Conservation (phyloP, 2,888 invertebrate genomes). For the Amblyjoppa proteus region DNA sequence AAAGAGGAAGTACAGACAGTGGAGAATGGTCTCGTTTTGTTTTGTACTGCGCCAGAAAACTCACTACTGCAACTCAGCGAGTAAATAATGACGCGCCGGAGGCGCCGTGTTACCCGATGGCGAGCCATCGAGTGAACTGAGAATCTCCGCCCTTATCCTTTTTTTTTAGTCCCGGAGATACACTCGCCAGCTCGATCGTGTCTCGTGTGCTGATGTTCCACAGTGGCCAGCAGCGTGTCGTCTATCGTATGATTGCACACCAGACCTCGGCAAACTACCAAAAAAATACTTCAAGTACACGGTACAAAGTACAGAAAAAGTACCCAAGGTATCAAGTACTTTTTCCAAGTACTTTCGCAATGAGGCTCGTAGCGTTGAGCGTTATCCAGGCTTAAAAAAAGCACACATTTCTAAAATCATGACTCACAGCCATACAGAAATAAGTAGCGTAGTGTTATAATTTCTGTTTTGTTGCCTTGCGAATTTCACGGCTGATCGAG, state of each 20-base stretch:
- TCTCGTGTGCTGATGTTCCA: not conserved
- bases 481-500: too few relatives aligned
- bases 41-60: slow-evolving; percentile 19
- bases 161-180: not conserved
- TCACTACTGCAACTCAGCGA: slow-evolving; percentile 17
- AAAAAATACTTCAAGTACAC: too few relatives aligned
- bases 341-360: too few relatives aligned
- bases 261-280: not conserved
- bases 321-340: too few relatives aligned
- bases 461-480: too few relatives aligned
- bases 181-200: not conserved
- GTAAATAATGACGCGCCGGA: slow-evolving; percentile 18
- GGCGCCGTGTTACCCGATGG: slow-evolving; percentile 23
- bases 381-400: too few relatives aligned
- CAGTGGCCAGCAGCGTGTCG: not conserved
- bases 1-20: slow-evolving; percentile 29
- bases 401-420: too few relatives aligned
- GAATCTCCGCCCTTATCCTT: slow-evolving; percentile 22
- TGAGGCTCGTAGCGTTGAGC: too few relatives aligned
- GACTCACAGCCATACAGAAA: not conserved
- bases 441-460: not conserved
- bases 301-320: too few relatives aligned
- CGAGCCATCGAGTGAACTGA: slow-evolving; percentile 31
- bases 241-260: not conserved
- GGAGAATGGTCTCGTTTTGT: slow-evolving; percentile 1